These are phyloP conservation scores for Zelostemma sp. DNA, from an alignment of 1,140 invertebrate genomes.

Conservation along the genomic window DNA sequence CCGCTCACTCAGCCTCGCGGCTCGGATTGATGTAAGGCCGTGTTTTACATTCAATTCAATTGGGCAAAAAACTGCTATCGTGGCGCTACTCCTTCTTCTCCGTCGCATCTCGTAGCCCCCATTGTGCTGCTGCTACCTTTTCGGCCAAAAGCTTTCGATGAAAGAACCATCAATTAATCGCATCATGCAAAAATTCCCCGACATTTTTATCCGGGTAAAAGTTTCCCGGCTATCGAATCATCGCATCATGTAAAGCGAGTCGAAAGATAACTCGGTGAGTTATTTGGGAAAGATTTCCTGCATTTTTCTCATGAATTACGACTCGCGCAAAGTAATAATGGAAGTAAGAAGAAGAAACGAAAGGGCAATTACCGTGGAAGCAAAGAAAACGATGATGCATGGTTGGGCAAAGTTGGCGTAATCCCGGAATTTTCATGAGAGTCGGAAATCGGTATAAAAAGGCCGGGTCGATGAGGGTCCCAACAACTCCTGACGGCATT, in stretches of 20 bases:
- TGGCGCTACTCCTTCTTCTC: conserved; percentile 6
- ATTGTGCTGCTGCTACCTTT: conserved; percentile 46
- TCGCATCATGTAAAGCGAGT: not conserved
- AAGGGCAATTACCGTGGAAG: not conserved
- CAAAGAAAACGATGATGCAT: not conserved
- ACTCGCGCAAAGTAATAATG: not conserved
- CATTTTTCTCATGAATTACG: not conserved
- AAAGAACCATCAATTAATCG: too few species aligned
- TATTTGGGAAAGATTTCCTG: not conserved
- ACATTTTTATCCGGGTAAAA: conserved; percentile 27
- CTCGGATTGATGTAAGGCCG: conserved; percentile 69
- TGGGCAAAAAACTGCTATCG: conserved; percentile 67
- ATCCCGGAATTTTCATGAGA: not conserved
- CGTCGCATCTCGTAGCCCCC: conserved; percentile 20
- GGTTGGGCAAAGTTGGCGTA: not conserved
- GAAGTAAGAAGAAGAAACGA: not conserved
- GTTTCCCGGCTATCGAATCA: conserved; percentile 12
- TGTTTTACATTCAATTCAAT: conserved; percentile 71
- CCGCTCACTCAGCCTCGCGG: conserved; percentile 66
- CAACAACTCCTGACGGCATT: conserved; percentile 53
- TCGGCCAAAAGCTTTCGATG: conserved; percentile 27
- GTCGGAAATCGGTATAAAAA: not conserved
- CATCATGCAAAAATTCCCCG: too few species aligned
- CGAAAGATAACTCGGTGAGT: conserved; percentile 1
- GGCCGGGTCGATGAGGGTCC: conserved; percentile 1